Percentiles rank a stretch among this genome's conserved stretches.
These are phyloP conservation scores for Eulemur mongoz DNA, from an alignment of 2,797 vertebrate genomes.

Conservation along the genomic window DNA sequence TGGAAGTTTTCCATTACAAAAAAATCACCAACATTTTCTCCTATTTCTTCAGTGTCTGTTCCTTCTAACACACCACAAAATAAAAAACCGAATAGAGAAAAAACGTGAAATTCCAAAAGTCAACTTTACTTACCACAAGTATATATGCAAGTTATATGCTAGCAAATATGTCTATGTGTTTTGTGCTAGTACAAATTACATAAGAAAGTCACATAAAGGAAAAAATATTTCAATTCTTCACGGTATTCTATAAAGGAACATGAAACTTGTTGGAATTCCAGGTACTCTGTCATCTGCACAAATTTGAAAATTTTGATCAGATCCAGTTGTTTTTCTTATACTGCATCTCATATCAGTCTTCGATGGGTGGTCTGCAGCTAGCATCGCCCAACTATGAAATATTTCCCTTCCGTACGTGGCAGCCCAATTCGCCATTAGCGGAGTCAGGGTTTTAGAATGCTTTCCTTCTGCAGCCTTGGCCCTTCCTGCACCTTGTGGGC, in stretches of 20 bases:
- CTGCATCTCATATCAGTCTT: background rate
- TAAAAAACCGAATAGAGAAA: background rate
- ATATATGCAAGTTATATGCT: accelerated
- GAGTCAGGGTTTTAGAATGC: background rate
- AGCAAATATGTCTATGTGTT: background rate
- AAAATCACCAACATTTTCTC: background rate
- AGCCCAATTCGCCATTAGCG: accelerated
- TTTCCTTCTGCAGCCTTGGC: background rate
- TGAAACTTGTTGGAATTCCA: background rate
- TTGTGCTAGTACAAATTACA: background rate
- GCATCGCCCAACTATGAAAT: background rate
- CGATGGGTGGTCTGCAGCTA: too few species aligned
- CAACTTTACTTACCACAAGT: background rate
- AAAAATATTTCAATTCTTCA: background rate
- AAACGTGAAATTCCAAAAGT: background rate
- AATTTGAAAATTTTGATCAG: background rate
- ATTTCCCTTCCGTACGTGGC: background rate
- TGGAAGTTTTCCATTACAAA: background rate
- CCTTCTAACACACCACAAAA: background rate
- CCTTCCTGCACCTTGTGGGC: background rate
- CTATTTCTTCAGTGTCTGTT: background rate
- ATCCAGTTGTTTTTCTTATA: background rate
- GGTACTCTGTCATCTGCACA: background rate
- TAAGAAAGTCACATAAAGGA: background rate
- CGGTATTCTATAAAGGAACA: accelerated